Evolutionary conservation across 2,888 invertebrate species (phyloP), one percentile per base, ranked within the genome.

Genomic region (Tuberolachnus salignus): DNA sequence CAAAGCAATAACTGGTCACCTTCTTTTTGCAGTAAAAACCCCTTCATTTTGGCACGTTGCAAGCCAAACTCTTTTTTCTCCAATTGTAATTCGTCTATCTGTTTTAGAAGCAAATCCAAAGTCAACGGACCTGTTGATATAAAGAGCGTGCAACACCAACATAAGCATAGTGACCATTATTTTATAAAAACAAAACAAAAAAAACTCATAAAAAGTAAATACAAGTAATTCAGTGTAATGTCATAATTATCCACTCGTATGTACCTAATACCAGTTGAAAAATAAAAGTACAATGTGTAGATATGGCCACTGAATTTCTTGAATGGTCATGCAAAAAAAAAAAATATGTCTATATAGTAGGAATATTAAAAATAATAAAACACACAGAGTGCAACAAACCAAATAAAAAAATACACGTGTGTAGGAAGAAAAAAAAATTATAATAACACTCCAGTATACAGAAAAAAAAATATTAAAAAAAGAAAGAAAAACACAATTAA

Each of bases 1-100:
- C 86, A 78, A 75, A 78, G 75, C 75, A 78, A 51, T 78, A 67
- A 63, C 57, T 78, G 75, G 55, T 84, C 88, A 94, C 94, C 92
- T 92, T 97, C 97, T 89, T 96, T 97, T 86, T 95, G 94, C 84
- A 96, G 89, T 87, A 92, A 97, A 80, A 97, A 87, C 84, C 95
- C 95, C 88, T 94, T 96, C 89, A 97, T 91, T 88, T 93, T 94
- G 55, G 95, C 97, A 83, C 97, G 89, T 86, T 97, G 96, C 81
- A 90, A 87, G 85, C 96, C 94, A 87, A 95, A 97, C 85, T 96
- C 94, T 82, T 88, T 87, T 83, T 91, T 91, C 84, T 91, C 90
- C 21, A 84, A 82, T 81, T 83, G 82, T 70, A 83, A 83, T 80
- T 82, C 82, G 49, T 81, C 80, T 46, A 83, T 82, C 81, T 82